A percentile compares a stretch with the other conserved stretches of the same genome.
These are phyloP conservation scores for Porites rus DNA, from an alignment of 92 coral and sea anemone species.

Conservation along the genomic window DNA sequence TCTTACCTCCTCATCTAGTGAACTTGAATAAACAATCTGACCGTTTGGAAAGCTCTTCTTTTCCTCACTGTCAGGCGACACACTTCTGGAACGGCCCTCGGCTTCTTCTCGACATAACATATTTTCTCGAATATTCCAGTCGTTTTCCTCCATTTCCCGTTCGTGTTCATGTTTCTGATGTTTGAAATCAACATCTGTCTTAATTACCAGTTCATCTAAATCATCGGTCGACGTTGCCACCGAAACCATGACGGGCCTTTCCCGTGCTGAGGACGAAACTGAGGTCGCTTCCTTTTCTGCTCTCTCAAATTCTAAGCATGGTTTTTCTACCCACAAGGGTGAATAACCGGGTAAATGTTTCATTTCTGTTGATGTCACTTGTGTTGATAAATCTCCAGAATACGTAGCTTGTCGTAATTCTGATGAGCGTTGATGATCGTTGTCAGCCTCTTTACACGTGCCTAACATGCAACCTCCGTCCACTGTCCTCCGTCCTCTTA, in stretches of 20 bases:
- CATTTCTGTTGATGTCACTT: background rate
- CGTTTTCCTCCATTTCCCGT: constrained; percentile 20
- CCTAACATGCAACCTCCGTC: constrained; percentile 25
- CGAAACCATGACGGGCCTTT: constrained; percentile 28
- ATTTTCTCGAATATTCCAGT: constrained; percentile 77
- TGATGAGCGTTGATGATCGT: background rate
- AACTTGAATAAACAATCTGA: constrained; percentile 6
- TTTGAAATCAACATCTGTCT: constrained; percentile 20
- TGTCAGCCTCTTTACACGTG: background rate
- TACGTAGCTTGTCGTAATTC: background rate
- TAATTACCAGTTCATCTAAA: constrained; percentile 36
- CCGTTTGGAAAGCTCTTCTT: constrained; percentile 4
- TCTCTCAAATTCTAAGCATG: background rate
- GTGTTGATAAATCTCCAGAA: background rate
- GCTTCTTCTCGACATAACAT: constrained; percentile 65
- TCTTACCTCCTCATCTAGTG: constrained; percentile 46
- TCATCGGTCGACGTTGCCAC: constrained; percentile 75
- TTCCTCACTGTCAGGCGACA: constrained; percentile 39
- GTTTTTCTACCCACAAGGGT: background rate
- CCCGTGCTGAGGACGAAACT: background rate
- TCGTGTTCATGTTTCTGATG: constrained; percentile 44
- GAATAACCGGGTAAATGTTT: background rate
- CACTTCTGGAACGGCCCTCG: constrained; percentile 75
- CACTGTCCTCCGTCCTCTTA: constrained; percentile 31
- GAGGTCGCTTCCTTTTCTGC: constrained; percentile 6